Conservation (phyloP, 2,888 invertebrate species). For the Machimus atricapillus region DNA sequence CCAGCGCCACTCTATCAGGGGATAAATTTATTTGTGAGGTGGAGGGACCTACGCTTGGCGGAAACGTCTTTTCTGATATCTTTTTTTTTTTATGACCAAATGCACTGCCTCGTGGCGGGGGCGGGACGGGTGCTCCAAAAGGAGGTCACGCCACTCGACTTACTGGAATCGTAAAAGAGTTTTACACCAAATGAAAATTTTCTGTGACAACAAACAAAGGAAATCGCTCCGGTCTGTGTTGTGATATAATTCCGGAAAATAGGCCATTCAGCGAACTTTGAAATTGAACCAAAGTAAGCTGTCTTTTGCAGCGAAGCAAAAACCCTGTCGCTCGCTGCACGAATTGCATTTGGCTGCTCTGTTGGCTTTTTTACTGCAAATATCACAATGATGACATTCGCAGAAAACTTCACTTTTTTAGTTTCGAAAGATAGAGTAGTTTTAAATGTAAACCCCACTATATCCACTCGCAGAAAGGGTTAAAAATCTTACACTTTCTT, state of each 20-base stretch:
- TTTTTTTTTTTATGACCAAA: background rate
- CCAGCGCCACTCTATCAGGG: background rate
- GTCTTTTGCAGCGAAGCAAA: background rate
- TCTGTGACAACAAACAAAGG: background rate
- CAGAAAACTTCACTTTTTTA: background rate
- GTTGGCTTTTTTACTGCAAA: background rate
- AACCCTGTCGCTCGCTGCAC: background rate
- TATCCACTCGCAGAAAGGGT: too few species aligned
- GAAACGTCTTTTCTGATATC: background rate
- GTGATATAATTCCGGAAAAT: background rate
- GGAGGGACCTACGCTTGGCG: background rate
- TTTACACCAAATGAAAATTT: background rate
- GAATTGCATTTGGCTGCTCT: background rate
- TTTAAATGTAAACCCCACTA: background rate
- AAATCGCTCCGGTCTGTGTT: background rate
- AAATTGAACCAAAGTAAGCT: background rate
- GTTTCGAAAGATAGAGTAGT: background rate
- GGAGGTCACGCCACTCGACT: background rate
- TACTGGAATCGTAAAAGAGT: background rate
- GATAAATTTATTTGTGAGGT: background rate
- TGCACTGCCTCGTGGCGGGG: background rate
- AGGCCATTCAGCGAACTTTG: background rate
- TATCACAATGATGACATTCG: background rate
- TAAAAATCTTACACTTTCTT: background rate
- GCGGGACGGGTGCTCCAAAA: background rate